phyloP scores from a whole-genome alignment of 2,888 invertebrate species.

The Tanypteryx hageni region DNA sequence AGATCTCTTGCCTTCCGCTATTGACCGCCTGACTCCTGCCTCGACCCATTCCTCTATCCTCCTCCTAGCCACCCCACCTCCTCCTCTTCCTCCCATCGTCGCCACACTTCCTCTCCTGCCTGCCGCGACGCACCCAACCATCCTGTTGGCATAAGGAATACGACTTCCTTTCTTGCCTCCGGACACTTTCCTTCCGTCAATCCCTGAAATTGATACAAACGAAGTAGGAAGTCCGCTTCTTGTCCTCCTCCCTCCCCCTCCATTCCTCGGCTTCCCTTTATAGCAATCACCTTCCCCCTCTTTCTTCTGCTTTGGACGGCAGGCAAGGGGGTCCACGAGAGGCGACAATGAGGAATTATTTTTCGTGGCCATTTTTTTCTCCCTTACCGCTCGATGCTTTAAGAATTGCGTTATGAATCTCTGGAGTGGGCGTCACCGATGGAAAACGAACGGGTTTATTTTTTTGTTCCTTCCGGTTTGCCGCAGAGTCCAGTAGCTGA shows the following conservation, averaged over 20 bases:
- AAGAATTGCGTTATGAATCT: background rate
- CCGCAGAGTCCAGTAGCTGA: background rate
- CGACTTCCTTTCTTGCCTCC: background rate
- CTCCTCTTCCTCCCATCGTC: no score
- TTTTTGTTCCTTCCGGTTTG: background rate
- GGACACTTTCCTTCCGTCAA: constrained; percentile 8
- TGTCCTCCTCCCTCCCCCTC: background rate
- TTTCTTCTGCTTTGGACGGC: background rate
- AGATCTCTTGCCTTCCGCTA: background rate
- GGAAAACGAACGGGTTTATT: background rate
- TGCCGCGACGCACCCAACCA: background rate
- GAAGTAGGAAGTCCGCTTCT: constrained; percentile 16
- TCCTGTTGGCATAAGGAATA: background rate
- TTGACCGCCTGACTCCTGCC: background rate
- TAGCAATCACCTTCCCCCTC: background rate
- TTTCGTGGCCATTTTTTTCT: background rate
- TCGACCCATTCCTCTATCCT: background rate
- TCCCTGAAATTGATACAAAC: constrained; percentile 14
- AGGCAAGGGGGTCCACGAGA: background rate
- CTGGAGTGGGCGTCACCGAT: background rate
- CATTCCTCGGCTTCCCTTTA: background rate
- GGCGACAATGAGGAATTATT: background rate
- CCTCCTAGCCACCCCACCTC: background rate
- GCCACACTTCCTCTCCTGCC: no score
- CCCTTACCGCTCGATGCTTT: background rate